These are phyloP conservation scores for Lasioglossum figueresi DNA, from an alignment of 2,888 invertebrate species.

Conservation along the genomic window DNA sequence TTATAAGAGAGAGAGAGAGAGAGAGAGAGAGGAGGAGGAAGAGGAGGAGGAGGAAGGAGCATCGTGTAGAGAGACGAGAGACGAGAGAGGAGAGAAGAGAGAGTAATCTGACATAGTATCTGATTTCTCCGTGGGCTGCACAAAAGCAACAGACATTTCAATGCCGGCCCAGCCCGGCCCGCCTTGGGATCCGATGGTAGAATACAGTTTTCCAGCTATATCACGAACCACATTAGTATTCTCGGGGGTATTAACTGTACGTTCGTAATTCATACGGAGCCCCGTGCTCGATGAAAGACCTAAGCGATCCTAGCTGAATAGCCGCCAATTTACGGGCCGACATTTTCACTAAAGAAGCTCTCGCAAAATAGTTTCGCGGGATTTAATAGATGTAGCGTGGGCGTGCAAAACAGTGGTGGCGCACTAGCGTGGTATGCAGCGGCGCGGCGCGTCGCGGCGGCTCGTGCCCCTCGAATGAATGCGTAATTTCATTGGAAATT, in stretches of 20 bases:
- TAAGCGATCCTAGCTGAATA: conserved; percentile 45
- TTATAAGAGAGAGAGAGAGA: background rate
- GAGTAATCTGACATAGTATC: conserved; percentile 20
- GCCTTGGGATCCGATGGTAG: background rate
- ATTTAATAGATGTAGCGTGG: conserved; percentile 38
- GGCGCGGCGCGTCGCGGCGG: too few species aligned
- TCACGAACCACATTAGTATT: conserved; percentile 34
- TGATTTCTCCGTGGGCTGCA: conserved; percentile 23
- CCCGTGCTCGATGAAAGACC: conserved; percentile 39
- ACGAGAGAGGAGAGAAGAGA: background rate
- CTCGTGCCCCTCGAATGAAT: conserved; percentile 21
- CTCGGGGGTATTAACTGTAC: conserved; percentile 35
- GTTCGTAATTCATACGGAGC: conserved; percentile 37
- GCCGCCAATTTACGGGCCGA: conserved; percentile 36
- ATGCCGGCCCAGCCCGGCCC: background rate
- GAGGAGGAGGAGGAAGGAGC: background rate
- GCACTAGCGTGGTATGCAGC: background rate
- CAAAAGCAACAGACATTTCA: conserved; percentile 23
- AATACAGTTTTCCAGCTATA: conserved; percentile 31
- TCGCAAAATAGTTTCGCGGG: conserved; percentile 34
- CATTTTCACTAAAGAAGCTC: conserved; percentile 24
- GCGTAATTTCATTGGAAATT: conserved; percentile 41
- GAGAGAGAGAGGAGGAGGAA: background rate
- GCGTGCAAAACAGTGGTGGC: conserved; percentile 19
- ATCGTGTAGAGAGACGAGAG: too few species aligned